phyloP scores from a whole-genome alignment of 2,113 vertebrate species.

The Clarias macrocephalus region DNA sequence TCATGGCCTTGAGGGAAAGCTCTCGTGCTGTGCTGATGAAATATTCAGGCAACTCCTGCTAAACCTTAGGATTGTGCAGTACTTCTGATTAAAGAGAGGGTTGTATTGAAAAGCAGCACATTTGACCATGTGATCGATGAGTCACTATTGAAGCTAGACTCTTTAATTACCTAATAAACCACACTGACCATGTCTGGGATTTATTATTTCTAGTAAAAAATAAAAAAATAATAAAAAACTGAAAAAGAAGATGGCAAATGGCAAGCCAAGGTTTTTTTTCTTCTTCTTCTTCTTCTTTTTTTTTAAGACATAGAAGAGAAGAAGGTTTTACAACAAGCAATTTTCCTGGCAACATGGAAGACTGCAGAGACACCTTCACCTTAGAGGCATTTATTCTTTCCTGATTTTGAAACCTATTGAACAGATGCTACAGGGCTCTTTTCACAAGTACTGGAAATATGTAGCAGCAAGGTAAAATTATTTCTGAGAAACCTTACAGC shows the following conservation, averaged over 20 bases:
- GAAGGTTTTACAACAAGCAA: slow-evolving; percentile 18
- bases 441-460: not conserved
- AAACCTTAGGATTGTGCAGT: not conserved
- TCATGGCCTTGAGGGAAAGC: slow-evolving; percentile 34
- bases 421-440: not conserved
- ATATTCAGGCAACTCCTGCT: slow-evolving; percentile 39
- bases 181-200: not conserved
- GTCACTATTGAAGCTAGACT: not conserved
- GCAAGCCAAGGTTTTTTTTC: slow-evolving; percentile 9
- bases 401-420: slow-evolving; percentile 2
- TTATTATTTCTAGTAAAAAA: slow-evolving; percentile 14
- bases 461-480: not conserved
- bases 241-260: no score
- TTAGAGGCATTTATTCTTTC: slow-evolving; percentile 1
- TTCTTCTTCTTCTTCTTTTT: slow-evolving; percentile 35
- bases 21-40: slow-evolving; percentile 28
- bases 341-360: slow-evolving; percentile 19
- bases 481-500: not conserved
- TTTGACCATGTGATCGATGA: not conserved
- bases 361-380: not conserved
- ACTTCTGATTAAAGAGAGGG: not conserved
- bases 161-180: slow-evolving; percentile 25
- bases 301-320: slow-evolving; percentile 23
- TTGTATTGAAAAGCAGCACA: not conserved
- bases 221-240: not conserved